Conservation (phyloP, 2,888 invertebrate genomes). For the Mesochorus sp. region DNA sequence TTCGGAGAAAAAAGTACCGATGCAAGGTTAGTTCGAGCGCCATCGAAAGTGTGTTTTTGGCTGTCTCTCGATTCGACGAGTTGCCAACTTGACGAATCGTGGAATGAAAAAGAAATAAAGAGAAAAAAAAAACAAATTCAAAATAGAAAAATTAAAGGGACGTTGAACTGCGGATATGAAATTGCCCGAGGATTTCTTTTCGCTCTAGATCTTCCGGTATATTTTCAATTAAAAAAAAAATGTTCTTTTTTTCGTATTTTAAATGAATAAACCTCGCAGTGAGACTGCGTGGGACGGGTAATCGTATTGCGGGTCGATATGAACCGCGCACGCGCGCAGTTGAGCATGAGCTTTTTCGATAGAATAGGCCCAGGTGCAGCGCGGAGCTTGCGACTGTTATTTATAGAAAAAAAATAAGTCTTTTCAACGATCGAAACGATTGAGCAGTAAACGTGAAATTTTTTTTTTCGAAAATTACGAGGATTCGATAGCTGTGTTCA, state of each 20-base stretch:
- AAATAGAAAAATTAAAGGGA: too few species aligned
- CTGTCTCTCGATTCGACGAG: too few species aligned
- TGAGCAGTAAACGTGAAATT: conserved; percentile 32
- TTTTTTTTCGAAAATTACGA: too few species aligned
- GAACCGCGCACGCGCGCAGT: conserved; percentile 71
- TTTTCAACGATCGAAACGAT: not conserved
- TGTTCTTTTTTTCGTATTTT: not conserved
- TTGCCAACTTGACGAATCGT: too few species aligned
- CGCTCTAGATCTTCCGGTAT: too few species aligned
- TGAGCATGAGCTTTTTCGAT: conserved; percentile 28
- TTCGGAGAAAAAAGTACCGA: conserved; percentile 88
- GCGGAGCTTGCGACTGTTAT: conserved; percentile 65
- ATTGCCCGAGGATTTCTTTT: too few species aligned
- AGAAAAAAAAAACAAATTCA: too few species aligned
- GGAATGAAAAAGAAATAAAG: too few species aligned
- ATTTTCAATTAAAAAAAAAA: too few species aligned
- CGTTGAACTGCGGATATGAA: too few species aligned
- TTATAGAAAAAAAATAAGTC: conserved; percentile 67
- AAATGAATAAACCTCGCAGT: not conserved
- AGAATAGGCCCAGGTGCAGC: conserved; percentile 65
- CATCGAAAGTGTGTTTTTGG: too few species aligned
- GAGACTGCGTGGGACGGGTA: not conserved
- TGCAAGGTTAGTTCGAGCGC: conserved; percentile 83
- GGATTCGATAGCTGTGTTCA: too few species aligned
- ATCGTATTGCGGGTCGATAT: conserved; percentile 69